Conservation (phyloP, 2,888 invertebrate genomes). For the Pristionchus mayeri region DNA sequence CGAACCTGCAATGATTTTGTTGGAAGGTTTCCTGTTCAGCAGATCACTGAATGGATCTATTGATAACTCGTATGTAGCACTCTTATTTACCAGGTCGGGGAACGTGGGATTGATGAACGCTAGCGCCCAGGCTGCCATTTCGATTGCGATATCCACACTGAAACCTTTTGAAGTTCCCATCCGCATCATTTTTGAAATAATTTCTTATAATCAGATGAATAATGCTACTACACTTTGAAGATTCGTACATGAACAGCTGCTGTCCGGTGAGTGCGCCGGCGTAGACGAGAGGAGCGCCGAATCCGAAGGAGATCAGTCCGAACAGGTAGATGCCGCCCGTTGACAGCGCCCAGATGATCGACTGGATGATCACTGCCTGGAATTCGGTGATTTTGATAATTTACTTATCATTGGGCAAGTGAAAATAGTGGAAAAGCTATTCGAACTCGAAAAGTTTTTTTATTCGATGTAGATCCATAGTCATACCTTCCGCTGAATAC, state of each 20-base stretch:
- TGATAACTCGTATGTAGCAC: too few relatives aligned
- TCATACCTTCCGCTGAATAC: neutral
- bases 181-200: neutral
- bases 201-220: neutral
- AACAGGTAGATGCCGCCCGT: neutral
- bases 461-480: neutral
- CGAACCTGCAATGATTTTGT: too few relatives aligned
- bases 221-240: neutral
- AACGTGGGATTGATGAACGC: neutral
- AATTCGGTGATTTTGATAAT: neutral
- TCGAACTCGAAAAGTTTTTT: too few relatives aligned
- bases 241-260: neutral
- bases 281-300: neutral
- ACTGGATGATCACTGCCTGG: neutral
- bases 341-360: neutral
- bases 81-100: constrained; percentile 1
- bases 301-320: neutral
- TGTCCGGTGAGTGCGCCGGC: neutral
- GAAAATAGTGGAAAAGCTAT: too few relatives aligned
- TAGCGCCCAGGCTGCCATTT: neutral
- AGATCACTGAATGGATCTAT: too few relatives aligned
- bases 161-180: neutral
- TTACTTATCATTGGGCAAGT: neutral
- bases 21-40: too few relatives aligned
- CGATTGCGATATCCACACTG: neutral